These are phyloP conservation scores for Poeciliopsis occidentalis DNA, from an alignment of 2,113 vertebrate species.

Conservation along the genomic window DNA sequence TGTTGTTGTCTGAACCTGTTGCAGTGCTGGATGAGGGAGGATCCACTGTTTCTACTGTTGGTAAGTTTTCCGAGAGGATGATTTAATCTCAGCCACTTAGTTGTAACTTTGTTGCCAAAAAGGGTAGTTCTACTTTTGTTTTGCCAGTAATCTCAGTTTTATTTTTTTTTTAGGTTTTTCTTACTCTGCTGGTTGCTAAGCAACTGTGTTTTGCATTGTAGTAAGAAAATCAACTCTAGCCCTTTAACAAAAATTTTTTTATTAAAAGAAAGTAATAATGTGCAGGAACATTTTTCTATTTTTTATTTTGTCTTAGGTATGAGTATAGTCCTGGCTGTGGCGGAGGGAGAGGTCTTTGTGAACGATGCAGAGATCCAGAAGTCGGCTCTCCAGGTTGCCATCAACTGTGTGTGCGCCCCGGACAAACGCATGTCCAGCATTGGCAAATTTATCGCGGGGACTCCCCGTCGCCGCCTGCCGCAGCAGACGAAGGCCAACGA, in stretches of 20 bases:
- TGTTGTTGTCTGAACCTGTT: constrained; percentile 92
- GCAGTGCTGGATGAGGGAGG: constrained; percentile 93
- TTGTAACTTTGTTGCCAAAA: not conserved
- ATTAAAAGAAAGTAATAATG: not conserved
- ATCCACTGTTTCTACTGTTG: constrained; percentile 92
- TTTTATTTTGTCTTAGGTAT: constrained; percentile 81
- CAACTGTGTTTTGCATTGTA: not conserved
- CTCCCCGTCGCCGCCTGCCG: constrained; percentile 89
- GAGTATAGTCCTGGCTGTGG: constrained; percentile 96
- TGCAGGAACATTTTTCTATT: no score
- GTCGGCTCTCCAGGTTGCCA: constrained; percentile 96
- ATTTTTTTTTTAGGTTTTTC: not conserved
- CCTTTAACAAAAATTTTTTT: not conserved
- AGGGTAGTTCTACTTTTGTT: not conserved
- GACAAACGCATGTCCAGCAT: constrained; percentile 96
- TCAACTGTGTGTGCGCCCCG: constrained; percentile 96
- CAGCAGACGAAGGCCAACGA: constrained; percentile 90
- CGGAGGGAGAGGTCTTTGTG: constrained; percentile 97
- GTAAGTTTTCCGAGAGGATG: constrained; percentile 74
- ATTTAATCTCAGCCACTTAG: not conserved
- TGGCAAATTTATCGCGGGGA: constrained; percentile 95
- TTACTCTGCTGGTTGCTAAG: not conserved
- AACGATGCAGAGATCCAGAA: constrained; percentile 99
- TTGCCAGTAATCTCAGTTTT: not conserved
- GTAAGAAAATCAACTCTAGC: not conserved